Conservation (phyloP, 2,888 invertebrate species). For the Drosophila anomelani region DNA sequence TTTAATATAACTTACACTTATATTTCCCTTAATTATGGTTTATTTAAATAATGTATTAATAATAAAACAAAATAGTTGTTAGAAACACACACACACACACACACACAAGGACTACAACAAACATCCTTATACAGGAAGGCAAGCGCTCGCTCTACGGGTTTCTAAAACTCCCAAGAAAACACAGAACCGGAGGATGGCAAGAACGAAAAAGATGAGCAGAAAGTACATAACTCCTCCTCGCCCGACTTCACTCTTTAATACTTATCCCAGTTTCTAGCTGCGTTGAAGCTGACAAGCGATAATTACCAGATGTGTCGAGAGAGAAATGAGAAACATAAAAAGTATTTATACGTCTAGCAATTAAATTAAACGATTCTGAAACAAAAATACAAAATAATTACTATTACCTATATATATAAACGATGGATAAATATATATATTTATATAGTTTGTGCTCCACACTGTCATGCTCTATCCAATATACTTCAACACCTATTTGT, state of each 20-base stretch:
- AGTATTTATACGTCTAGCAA: conserved; percentile 77
- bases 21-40: conserved; percentile 56
- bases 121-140: conserved; percentile 63
- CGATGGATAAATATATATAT: conserved; percentile 64
- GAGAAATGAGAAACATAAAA: conserved; percentile 53
- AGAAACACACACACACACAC: conserved; percentile 38
- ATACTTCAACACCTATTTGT: conserved; percentile 34
- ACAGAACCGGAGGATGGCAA: conserved; percentile 4
- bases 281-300: conserved; percentile 22
- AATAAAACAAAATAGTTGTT: conserved; percentile 65
- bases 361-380: conserved; percentile 70
- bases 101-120: conserved; percentile 32
- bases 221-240: conserved; percentile 21
- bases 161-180: conserved; percentile 37
- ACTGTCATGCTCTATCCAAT: conserved; percentile 39
- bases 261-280: conserved; percentile 28
- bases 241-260: conserved; percentile 7
- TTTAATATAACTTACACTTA: conserved; percentile 55
- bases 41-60: conserved; percentile 68
- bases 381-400: conserved; percentile 71
- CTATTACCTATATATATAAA: conserved; percentile 61
- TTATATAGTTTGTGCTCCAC: conserved; percentile 69
- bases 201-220: conserved; percentile 28
- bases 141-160: conserved; percentile 41
- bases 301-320: conserved; percentile 35